A percentile compares a stretch with the other conserved stretches of the same genome.
Evolutionary conservation across 2,888 invertebrate species (phyloP).

Genomic region (Nemapogon koenigi): DNA sequence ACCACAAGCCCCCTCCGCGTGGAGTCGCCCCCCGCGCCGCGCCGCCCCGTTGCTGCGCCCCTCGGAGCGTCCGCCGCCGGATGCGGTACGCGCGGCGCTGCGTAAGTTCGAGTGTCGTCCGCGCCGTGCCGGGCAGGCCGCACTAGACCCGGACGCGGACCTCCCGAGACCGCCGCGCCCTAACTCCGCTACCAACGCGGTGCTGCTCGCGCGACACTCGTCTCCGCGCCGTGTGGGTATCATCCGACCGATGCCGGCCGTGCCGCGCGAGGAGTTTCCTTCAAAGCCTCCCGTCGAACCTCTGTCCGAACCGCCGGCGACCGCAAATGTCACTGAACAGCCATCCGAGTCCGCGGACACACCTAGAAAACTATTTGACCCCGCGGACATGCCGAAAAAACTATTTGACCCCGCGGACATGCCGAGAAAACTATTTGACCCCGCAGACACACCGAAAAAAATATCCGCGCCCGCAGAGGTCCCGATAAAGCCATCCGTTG

Average conservation of each 20-base stretch:
- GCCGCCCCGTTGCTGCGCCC: conserved; percentile 72
- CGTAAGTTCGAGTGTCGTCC: conserved; percentile 81
- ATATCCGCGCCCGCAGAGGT: conserved; percentile 6
- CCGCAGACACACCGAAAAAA: conserved; percentile 12
- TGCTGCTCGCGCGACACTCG: conserved; percentile 67
- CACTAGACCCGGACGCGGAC: conserved; percentile 52
- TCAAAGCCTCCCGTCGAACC: conserved; percentile 21
- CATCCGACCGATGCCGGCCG: conserved; percentile 58
- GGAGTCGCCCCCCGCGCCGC: conserved; percentile 36
- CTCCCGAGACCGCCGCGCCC: conserved; percentile 37
- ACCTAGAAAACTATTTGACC: too few relatives aligned
- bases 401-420: background rate
- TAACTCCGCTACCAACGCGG: conserved; percentile 18
- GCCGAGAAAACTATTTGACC: background rate
- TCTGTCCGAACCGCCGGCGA: conserved; percentile 25
- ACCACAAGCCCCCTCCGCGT: conserved; percentile 73
- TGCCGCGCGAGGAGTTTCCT: conserved; percentile 19
- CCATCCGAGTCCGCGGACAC: background rate
- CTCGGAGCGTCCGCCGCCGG: conserved; percentile 85
- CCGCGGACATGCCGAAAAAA: background rate
- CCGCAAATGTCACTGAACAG: conserved; percentile 9
- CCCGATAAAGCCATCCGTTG: conserved; percentile 9
- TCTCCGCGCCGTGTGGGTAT: conserved; percentile 59
- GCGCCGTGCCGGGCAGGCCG: conserved; percentile 56
- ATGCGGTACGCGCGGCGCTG: conserved; percentile 86